Percentiles rank a stretch among this genome's conserved stretches.
These are phyloP conservation scores for Heliconius charithonia DNA, from an alignment of 2,888 invertebrate genomes.

Conservation along the genomic window DNA sequence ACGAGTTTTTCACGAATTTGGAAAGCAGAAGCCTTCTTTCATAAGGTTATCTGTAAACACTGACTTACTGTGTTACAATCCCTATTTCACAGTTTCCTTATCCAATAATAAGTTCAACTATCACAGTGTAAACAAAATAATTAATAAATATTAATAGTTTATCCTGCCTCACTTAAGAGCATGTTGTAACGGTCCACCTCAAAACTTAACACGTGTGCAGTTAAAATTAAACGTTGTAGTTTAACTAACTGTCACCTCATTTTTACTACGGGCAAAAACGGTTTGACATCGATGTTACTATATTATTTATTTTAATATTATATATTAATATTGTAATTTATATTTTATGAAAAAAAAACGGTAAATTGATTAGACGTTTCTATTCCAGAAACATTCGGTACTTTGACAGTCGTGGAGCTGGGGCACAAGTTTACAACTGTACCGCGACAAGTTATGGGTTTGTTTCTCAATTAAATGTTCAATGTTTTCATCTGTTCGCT, in stretches of 20 bases:
- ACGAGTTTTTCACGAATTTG: too few species aligned
- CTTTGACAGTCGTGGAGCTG: too few species aligned
- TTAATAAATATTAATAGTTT: conserved; percentile 12
- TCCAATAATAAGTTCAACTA: neutral
- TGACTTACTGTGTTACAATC: too few species aligned
- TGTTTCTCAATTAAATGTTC: too few species aligned
- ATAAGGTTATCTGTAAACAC: too few species aligned
- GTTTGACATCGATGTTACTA: conserved; percentile 12
- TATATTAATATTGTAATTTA: conserved; percentile 1
- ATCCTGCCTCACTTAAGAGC: neutral
- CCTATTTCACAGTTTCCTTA: neutral
- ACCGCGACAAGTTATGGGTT: too few species aligned
- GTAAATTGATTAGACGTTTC: neutral
- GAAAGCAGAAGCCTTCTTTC: too few species aligned
- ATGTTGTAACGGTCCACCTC: conserved; percentile 19
- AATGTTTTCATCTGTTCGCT: too few species aligned
- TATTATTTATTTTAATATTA: conserved; percentile 20
- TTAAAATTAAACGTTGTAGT: conserved; percentile 18
- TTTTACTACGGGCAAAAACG: conserved; percentile 7
- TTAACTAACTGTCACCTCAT: conserved; percentile 23
- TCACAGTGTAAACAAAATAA: neutral
- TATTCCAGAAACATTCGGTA: neutral
- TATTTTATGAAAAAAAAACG: neutral
- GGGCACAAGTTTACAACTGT: too few species aligned
- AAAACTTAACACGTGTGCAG: conserved; percentile 22